These are phyloP conservation scores for Harpagoxenus sublaevis DNA, from an alignment of 2,888 invertebrate species.

Conservation along the genomic window DNA sequence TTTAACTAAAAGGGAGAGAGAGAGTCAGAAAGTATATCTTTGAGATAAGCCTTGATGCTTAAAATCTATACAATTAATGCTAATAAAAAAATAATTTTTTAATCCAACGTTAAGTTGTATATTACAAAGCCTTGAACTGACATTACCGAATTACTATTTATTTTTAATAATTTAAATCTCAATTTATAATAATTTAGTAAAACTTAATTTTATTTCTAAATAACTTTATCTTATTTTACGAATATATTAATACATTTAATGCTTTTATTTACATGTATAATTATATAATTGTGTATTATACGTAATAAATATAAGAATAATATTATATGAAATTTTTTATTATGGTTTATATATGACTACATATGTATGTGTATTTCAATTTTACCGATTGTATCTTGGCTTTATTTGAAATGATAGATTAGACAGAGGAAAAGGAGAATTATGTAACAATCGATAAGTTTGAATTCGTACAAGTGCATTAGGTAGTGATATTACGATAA, in stretches of 20 bases:
- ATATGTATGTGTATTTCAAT: neutral
- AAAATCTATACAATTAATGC: conserved; percentile 58
- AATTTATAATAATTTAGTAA: neutral
- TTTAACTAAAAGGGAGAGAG: conserved; percentile 50
- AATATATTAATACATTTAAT: neutral
- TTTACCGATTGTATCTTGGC: neutral
- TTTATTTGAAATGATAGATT: neutral
- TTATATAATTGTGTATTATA: neutral
- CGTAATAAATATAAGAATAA: neutral
- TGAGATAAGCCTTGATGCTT: conserved; percentile 59
- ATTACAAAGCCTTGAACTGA: neutral
- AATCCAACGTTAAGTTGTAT: conserved; percentile 37
- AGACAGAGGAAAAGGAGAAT: conserved; percentile 25
- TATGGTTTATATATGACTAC: neutral
- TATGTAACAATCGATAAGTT: conserved; percentile 63
- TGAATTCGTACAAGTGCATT: conserved; percentile 64
- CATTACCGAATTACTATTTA: neutral
- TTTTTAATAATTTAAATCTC: neutral
- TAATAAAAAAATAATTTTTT: conserved; percentile 64
- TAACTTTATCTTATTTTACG: neutral
- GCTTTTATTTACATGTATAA: neutral
- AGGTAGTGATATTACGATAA: conserved; percentile 23
- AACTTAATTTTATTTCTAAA: neutral
- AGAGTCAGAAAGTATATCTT: neutral
- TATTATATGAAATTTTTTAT: neutral